These are phyloP conservation scores for Bellardia bayeri DNA, from an alignment of 2,888 invertebrate species.

Conservation along the genomic window DNA sequence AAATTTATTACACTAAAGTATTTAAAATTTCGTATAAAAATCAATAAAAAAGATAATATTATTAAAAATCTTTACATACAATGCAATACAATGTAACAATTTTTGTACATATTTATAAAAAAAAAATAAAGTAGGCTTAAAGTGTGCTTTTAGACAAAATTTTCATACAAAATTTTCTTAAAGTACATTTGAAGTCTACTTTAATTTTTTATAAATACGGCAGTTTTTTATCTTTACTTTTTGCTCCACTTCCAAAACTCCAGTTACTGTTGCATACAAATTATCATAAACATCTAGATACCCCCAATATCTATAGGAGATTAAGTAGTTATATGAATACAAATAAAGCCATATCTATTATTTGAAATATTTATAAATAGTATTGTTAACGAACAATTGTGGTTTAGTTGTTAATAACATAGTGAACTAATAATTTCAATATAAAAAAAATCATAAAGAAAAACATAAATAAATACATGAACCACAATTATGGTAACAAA, in stretches of 20 bases:
- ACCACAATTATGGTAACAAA: slow-evolving; percentile 51
- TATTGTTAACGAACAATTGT: slow-evolving; percentile 51
- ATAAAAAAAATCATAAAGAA: background rate
- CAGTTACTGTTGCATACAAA: background rate
- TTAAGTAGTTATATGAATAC: background rate
- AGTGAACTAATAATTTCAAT: slow-evolving; percentile 36
- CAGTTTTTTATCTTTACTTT: too few species aligned
- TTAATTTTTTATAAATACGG: too few species aligned
- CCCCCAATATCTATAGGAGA: background rate
- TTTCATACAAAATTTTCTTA: too few species aligned
- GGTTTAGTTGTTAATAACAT: slow-evolving; percentile 62
- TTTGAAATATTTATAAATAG: slow-evolving; percentile 62
- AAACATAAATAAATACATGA: background rate
- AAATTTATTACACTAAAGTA: too few species aligned
- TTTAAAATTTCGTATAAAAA: too few species aligned
- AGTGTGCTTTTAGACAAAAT: too few species aligned
- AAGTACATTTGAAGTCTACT: too few species aligned
- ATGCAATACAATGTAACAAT: too few species aligned
- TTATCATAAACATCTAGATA: background rate
- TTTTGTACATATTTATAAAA: too few species aligned
- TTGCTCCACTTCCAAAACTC: background rate
- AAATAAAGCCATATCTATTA: slow-evolving; percentile 6
- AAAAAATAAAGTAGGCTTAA: too few species aligned
- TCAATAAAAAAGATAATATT: too few species aligned
- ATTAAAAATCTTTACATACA: too few species aligned